phyloP scores from a whole-genome alignment of 2,113 vertebrate species.

The Isichthys henryi region DNA sequence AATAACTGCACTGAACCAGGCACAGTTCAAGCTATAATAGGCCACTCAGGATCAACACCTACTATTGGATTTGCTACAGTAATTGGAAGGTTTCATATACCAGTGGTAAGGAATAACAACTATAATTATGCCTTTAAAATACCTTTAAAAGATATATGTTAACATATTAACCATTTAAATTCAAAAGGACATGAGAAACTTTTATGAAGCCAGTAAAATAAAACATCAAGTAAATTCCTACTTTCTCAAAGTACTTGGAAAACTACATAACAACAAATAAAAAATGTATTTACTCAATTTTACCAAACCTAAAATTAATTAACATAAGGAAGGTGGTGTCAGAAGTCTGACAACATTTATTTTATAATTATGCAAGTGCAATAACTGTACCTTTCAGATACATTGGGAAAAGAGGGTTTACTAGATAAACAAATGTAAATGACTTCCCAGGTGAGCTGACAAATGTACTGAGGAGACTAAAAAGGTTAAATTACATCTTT shows the following conservation, averaged over 20 bases:
- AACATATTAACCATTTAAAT: neutral
- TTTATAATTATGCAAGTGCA: neutral
- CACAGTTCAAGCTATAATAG: slow-evolving; percentile 56
- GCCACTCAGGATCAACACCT: slow-evolving; percentile 64
- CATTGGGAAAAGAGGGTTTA: neutral
- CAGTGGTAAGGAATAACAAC: slow-evolving; percentile 53
- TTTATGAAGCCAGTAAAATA: neutral
- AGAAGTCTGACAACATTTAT: neutral
- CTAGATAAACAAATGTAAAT: neutral
- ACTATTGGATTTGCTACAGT: slow-evolving; percentile 54
- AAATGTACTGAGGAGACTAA: neutral
- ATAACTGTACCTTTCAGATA: neutral
- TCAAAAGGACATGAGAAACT: neutral
- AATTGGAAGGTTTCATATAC: slow-evolving; percentile 55
- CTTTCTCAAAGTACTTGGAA: neutral
- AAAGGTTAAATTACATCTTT: neutral
- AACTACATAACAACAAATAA: neutral
- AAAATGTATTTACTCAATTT: neutral
- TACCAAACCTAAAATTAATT: neutral
- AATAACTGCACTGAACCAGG: slow-evolving; percentile 43
- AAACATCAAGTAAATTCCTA: neutral
- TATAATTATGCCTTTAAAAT: neutral
- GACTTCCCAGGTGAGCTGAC: neutral
- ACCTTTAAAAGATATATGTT: neutral
- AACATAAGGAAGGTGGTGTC: neutral